Base-by-base conservation (phyloP, 2,113 vertebrate species). In the Tragelaphus strepsiceros region DNA sequence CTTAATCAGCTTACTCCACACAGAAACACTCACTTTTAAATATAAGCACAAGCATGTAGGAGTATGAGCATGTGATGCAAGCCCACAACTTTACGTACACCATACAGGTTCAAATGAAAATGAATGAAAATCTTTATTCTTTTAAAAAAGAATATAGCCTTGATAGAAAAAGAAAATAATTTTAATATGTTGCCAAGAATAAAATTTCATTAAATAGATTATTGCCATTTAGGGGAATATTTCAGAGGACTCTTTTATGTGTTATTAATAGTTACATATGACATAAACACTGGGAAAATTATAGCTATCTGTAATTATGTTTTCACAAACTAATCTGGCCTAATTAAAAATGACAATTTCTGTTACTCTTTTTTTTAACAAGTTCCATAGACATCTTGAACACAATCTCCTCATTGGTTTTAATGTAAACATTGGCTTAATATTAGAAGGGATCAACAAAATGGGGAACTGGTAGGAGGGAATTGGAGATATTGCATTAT, bases 331-430 rank as follows among this genome's bases (percentile, higher is more conserved):
- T 59, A 80, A 92, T 88, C 10, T 87, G 19, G 8, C 35, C 61
- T 58, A 92, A 95, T 96, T 87, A 91, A 84, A 94, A 97, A 35
- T 21, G 2, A 74, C 67, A 93, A 7, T 83, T 91, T 96, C 24
- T 54, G 14, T 58, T 80, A 21, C 58, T 78, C 39, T 80, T 83
- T 83, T 59, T 62, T 61, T 62, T 16, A 5, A 78, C 5, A 53
- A 83, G 3, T 93, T 26, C 15, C 56, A 71, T 35, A 3, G 28
- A 67, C 32, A 94, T 64, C n/a, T 26, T 97, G 28, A 77, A 96
- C 9, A 58, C 15, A 89, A 67, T 86, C 67, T 88, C 24, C 39
- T 93, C 56, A 58, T 5, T 53, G 61, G 17, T 91, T 91, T 92
- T 90, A 89, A 95, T 46, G 17, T 95, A 91, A 96, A 86, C 71